Conservation (phyloP, 2,888 invertebrate genomes). For the Leptopilina syphax region DNA sequence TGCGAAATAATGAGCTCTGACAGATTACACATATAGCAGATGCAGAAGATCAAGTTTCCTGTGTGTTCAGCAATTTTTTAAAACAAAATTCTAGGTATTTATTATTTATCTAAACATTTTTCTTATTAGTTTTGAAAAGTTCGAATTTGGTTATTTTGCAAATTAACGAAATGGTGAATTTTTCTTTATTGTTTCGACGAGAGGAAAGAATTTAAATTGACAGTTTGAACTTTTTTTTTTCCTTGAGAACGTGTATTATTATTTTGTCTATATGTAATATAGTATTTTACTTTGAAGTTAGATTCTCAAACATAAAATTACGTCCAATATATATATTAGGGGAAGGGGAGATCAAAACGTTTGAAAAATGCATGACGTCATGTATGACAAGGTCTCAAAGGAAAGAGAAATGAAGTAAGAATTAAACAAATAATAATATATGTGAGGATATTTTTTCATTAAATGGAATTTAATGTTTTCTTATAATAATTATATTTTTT, state of each 20-base stretch:
- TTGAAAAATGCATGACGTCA: constrained; percentile 28
- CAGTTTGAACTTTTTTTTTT: background rate
- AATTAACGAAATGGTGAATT: background rate
- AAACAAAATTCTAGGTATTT: background rate
- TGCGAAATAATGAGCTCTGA: constrained; percentile 38
- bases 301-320: constrained; percentile 28
- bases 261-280: background rate
- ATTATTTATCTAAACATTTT: background rate
- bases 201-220: constrained; percentile 9
- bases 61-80: background rate
- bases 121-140: background rate
- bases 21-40: constrained; percentile 22
- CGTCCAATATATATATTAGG: constrained; percentile 10
- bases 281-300: constrained; percentile 6
- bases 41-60: constrained; percentile 22
- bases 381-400: constrained; percentile 21
- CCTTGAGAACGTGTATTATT: constrained; percentile 2
- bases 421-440: background rate
- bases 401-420: constrained; percentile 9
- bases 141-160: background rate
- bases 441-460: background rate
- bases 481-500: background rate
- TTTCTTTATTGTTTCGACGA: background rate
- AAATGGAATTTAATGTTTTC: background rate
- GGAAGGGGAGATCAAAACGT: constrained; percentile 16